Percentiles rank a stretch among this genome's conserved stretches.
These are phyloP conservation scores for Siniperca scherzeri DNA, from an alignment of 2,797 vertebrate genomes.

Conservation along the genomic window DNA sequence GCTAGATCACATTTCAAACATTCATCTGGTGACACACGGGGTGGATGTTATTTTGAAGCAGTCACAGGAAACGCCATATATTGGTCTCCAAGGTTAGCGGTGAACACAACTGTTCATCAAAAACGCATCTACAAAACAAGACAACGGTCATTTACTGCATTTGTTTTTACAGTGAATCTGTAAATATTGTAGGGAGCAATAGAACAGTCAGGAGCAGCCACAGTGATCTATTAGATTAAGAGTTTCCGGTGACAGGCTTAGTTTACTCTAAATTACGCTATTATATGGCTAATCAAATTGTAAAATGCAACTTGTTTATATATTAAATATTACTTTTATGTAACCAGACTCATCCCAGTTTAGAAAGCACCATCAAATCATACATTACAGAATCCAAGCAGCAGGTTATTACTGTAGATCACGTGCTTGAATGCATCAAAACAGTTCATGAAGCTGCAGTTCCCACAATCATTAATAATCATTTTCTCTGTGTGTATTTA, in stretches of 20 bases:
- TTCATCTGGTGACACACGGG: no score
- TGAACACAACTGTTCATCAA: background rate
- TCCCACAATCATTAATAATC: background rate
- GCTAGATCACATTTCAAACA: no score
- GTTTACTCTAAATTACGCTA: background rate
- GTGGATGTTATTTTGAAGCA: background rate
- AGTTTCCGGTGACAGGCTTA: background rate
- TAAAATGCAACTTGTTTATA: background rate
- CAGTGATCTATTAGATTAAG: background rate
- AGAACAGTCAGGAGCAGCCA: background rate
- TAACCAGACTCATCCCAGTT: background rate
- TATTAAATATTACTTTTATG: background rate
- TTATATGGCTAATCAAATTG: background rate
- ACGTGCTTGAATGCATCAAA: constrained; percentile 9
- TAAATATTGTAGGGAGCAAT: no score
- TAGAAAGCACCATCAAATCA: constrained; percentile 1
- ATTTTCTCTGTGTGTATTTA: constrained; percentile 18
- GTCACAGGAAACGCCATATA: background rate
- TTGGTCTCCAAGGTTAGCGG: background rate
- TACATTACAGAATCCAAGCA: background rate
- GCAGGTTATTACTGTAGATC: background rate
- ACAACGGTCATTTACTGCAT: background rate
- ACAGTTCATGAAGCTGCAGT: background rate
- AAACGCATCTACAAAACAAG: background rate
- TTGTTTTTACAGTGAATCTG: no score